Evolutionary conservation across 2,888 invertebrate species (phyloP), one percentile per base, ranked within the genome.

Genomic region (Drosophila algonquin): DNA sequence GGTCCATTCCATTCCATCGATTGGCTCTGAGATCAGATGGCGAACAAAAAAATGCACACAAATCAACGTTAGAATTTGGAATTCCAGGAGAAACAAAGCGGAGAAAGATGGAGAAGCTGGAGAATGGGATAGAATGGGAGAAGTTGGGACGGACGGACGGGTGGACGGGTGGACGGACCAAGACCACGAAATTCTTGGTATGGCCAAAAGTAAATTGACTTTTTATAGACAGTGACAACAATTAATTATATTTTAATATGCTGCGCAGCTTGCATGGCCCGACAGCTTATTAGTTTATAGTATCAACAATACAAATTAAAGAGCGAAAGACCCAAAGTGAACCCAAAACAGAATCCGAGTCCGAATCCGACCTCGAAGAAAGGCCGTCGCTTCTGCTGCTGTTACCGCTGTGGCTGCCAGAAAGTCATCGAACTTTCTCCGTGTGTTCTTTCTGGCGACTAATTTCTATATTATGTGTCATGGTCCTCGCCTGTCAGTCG

Each of bases 401-500:
- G 24, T 24, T 24, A 24, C 24, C 24, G 40, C 40, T 40, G 52
- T 54, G 56, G 14, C 40, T 14, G 40, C 40, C 75, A 54, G 79
- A 75, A 78, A 86, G 86, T 86, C 86, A 86, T 87, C 85, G 88
- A 85, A 86, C 88, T 86, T 87, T 87, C 86, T 87, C 81, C 83
- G 53, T 57, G 46, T 63, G 44, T 69, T 67, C 72, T 79, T 80
- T 82, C 75, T 40, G 56, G 16, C 69, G 30, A 53, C 76, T 77
- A 81, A 84, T 87, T 85, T 80, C 77, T 82, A 82, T 81, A 82
- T 87, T 82, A 85, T 79, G 72, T 82, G 79, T 83, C 81, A 86
- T 68, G 76, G 73, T 72, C 54, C 59, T 47, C 50, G 68, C 63
- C 71, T 57, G 71, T 57, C 63, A 50, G 50, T 62, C 53, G 60